phyloP scores from a whole-genome alignment of 2,888 invertebrate species.

The Folsomia manolachei region DNA sequence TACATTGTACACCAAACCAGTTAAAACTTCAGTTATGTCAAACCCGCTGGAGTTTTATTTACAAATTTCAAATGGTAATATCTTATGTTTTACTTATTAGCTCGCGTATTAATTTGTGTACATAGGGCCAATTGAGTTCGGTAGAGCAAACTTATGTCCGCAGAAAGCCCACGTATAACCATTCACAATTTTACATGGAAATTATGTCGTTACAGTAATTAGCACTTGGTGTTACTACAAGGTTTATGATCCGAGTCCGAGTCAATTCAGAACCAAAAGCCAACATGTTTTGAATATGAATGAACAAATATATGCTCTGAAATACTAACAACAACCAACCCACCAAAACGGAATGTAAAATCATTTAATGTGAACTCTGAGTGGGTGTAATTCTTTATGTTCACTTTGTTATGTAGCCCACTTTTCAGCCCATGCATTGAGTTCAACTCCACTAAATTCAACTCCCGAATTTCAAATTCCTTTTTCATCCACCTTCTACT shows the following conservation, averaged over 20 bases:
- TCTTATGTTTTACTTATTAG: no score
- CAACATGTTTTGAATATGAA: constrained; percentile 4
- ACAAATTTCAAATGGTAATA: no score
- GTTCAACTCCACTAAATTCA: background rate
- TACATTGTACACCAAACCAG: no score
- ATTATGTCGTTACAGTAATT: constrained; percentile 13
- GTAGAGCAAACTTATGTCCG: background rate
- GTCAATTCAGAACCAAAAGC: constrained; percentile 3
- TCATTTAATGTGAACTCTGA: background rate
- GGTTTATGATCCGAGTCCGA: constrained; percentile 15
- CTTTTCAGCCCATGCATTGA: no score
- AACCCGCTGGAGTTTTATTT: no score
- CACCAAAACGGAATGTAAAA: background rate
- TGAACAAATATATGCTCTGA: background rate
- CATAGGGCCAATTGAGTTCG: no score
- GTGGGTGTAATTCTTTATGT: no score
- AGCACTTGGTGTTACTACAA: constrained; percentile 9
- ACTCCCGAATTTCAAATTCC: background rate
- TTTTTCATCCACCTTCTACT: background rate
- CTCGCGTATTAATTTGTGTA: no score
- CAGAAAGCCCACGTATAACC: background rate
- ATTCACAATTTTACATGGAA: background rate
- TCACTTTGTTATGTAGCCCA: no score
- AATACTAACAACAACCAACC: background rate
- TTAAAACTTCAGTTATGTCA: no score